A percentile compares a stretch with the other conserved stretches of the same genome.
Conservation (phyloP, 1,140 invertebrate species). For the Matsumurasca onukii region DNA sequence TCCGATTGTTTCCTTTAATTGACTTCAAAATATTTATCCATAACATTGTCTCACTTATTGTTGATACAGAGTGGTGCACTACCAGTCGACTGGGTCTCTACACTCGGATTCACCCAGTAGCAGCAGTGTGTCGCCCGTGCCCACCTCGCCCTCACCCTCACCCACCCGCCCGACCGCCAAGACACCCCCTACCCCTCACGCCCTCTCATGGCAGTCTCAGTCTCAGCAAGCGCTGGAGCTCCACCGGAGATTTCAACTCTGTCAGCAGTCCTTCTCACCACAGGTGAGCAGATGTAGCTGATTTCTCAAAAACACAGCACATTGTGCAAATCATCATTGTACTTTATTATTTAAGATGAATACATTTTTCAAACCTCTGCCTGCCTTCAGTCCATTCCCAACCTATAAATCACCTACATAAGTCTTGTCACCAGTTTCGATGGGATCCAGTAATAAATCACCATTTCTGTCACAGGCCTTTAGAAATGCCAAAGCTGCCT, state of each 20-base stretch:
- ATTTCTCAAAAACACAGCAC: too few species aligned
- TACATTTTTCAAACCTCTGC: too few species aligned
- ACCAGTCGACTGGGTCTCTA: conserved; percentile 81
- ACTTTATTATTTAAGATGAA: too few species aligned
- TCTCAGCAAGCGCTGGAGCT: conserved; percentile 80
- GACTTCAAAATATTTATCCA: too few species aligned
- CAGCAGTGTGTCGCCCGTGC: conserved; percentile 77
- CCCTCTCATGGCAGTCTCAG: conserved; percentile 68
- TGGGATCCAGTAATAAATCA: not conserved
- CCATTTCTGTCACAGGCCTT: not conserved
- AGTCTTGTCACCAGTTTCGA: not conserved
- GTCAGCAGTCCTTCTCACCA: conserved; percentile 41
- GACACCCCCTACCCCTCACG: conserved; percentile 47
- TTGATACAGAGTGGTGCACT: conserved; percentile 70
- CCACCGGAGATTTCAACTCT: conserved; percentile 72
- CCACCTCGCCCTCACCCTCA: conserved; percentile 74
- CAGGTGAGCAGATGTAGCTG: conserved; percentile 55
- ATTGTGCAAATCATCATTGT: too few species aligned
- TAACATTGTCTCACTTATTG: too few species aligned
- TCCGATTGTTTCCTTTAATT: too few species aligned
- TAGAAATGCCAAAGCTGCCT: not conserved
- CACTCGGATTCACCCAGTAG: conserved; percentile 84
- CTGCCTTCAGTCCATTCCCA: too few species aligned
- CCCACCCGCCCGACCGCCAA: conserved; percentile 62
- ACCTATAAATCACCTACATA: too few species aligned